Conservation (phyloP, 2,888 invertebrate genomes). For the Alentia gelatinosa region DNA sequence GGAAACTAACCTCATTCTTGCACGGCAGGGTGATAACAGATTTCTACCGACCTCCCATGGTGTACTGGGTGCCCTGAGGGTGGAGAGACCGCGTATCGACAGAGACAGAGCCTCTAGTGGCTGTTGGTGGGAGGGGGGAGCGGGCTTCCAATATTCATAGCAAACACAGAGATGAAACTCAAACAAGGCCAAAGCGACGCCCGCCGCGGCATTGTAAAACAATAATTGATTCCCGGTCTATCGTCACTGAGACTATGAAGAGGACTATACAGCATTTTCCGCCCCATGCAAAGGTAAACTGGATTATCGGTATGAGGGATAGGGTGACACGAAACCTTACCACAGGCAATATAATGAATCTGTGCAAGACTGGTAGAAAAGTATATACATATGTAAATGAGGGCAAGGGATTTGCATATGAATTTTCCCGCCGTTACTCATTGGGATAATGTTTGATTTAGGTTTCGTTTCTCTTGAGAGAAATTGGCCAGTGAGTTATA, state of each 20-base stretch:
- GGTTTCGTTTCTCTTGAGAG: too few relatives aligned
- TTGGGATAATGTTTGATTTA: too few relatives aligned
- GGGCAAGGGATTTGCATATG: too few relatives aligned
- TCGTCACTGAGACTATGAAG: neutral
- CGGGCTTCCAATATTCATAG: neutral
- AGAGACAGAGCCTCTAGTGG: neutral
- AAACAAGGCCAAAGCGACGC: neutral
- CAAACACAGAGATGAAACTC: constrained; percentile 1
- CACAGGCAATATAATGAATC: too few relatives aligned
- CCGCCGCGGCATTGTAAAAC: neutral
- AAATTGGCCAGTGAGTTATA: too few relatives aligned
- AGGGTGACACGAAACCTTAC: too few relatives aligned
- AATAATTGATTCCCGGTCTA: neutral
- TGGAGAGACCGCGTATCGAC: neutral
- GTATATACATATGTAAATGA: too few relatives aligned
- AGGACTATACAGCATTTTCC: neutral
- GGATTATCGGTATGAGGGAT: neutral
- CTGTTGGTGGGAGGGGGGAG: neutral
- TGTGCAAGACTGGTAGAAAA: too few relatives aligned
- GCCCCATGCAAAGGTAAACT: neutral
- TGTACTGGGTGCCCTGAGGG: neutral
- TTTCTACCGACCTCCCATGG: neutral
- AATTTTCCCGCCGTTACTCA: too few relatives aligned
- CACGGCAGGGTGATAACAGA: neutral
- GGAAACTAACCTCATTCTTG: too few relatives aligned